A percentile compares a stretch with the other conserved stretches of the same genome.
Evolutionary conservation across 2,113 vertebrate species (phyloP).

Genomic region (Nerophis lumbriciformis): DNA sequence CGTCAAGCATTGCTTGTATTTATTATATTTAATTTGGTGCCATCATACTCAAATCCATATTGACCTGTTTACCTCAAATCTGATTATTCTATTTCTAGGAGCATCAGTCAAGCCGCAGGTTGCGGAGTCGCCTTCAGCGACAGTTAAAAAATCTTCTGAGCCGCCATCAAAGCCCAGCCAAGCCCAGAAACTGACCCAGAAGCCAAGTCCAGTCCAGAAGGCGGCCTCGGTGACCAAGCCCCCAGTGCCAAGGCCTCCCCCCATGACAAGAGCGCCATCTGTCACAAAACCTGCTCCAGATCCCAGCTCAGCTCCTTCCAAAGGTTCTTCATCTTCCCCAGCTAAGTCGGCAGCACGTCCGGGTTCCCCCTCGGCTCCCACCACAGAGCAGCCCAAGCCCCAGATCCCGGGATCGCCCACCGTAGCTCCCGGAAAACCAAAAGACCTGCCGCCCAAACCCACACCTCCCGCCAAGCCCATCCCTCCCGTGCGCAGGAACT

Average conservation of each 20-base stretch:
- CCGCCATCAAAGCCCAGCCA: slow-evolving; percentile 64
- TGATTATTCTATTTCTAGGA: slow-evolving; percentile 81
- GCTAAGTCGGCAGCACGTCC: slow-evolving; percentile 32
- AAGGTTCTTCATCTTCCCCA: slow-evolving; percentile 44
- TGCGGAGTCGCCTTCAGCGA: slow-evolving; percentile 79
- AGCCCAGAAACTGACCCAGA: slow-evolving; percentile 67
- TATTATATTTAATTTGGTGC: too few species aligned
- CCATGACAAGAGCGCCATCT: slow-evolving; percentile 59
- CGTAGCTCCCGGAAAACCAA: slow-evolving; percentile 75
- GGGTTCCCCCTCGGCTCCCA: slow-evolving; percentile 66
- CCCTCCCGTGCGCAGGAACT: slow-evolving; percentile 76
- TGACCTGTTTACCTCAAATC: neutral
- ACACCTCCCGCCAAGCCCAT: slow-evolving; percentile 74
- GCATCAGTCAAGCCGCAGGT: slow-evolving; percentile 86
- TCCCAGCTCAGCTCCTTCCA: slow-evolving; percentile 33
- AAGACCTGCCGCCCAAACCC: slow-evolving; percentile 77
- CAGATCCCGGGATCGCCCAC: slow-evolving; percentile 77
- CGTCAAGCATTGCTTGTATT: too few species aligned
- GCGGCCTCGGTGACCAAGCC: slow-evolving; percentile 57
- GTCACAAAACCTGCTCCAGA: slow-evolving; percentile 43
- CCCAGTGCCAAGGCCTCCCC: slow-evolving; percentile 62
- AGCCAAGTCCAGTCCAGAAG: slow-evolving; percentile 65
- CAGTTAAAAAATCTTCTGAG: slow-evolving; percentile 72
- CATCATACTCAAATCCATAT: too few species aligned
- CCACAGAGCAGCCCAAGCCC: slow-evolving; percentile 81